These are phyloP conservation scores for Corydoras sp. DNA, from an alignment of 2,113 vertebrate genomes.

Conservation along the genomic window DNA sequence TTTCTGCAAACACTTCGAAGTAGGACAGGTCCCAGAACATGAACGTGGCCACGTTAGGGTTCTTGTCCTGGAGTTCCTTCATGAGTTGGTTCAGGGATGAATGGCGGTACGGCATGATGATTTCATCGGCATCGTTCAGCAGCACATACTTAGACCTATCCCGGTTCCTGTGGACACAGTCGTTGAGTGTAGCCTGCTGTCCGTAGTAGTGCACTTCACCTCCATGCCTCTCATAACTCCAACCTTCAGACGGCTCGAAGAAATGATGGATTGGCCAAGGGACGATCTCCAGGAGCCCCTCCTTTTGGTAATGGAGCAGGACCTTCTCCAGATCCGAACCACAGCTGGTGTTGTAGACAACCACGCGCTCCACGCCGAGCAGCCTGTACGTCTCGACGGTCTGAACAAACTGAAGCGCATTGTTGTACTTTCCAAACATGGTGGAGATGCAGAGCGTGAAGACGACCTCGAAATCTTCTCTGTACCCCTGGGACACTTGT, in stretches of 20 bases:
- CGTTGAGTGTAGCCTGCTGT: constrained; percentile 2
- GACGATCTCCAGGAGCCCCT: constrained; percentile 53
- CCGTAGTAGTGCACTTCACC: constrained; percentile 47
- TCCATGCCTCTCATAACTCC: not conserved
- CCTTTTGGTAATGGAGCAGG: constrained; percentile 53
- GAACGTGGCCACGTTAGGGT: not conserved
- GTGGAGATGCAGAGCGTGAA: constrained; percentile 57
- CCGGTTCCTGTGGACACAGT: constrained; percentile 58
- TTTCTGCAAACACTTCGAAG: not conserved
- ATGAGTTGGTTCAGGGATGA: constrained; percentile 50
- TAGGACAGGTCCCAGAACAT: not conserved
- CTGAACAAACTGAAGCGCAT: constrained; percentile 62
- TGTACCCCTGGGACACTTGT: not conserved
- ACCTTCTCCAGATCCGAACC: constrained; percentile 55
- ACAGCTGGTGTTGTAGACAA: constrained; percentile 64
- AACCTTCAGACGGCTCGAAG: not conserved
- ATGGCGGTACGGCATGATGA: constrained; percentile 54
- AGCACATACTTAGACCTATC: constrained; percentile 48
- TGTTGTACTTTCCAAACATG: constrained; percentile 61
- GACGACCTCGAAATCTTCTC: not conserved
- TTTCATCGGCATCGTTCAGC: constrained; percentile 59
- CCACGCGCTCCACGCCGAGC: constrained; percentile 53
- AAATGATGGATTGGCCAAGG: constrained; percentile 56
- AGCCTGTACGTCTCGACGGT: constrained; percentile 61
- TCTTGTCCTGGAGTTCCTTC: not conserved